A percentile compares a stretch with the other conserved stretches of the same genome.
Evolutionary conservation across 1,140 invertebrate genomes (phyloP).

Genomic region (Calliphora vicina): DNA sequence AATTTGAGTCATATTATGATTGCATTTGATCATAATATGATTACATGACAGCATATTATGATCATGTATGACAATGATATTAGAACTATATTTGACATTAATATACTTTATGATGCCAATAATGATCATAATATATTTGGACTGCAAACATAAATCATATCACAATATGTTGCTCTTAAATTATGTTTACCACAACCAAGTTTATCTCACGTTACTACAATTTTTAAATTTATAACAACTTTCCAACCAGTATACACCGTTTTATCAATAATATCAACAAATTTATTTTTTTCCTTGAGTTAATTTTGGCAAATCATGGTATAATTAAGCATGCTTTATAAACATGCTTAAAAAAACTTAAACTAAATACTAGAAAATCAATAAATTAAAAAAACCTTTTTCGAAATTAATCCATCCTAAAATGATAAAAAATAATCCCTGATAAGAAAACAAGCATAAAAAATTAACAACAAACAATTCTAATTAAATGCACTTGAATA

Average conservation of each 20-base stretch:
- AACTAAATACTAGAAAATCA: background rate
- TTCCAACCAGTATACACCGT: background rate
- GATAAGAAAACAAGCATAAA: background rate
- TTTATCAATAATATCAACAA: background rate
- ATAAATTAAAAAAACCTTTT: background rate
- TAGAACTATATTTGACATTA: too few relatives aligned
- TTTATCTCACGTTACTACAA: too few relatives aligned
- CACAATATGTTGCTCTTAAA: too few relatives aligned
- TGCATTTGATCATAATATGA: too few relatives aligned
- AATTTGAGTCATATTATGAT: too few relatives aligned
- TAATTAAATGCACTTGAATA: background rate
- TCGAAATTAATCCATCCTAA: constrained; percentile 9
- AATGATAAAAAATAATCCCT: background rate
- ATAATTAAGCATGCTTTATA: background rate
- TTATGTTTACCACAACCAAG: too few relatives aligned
- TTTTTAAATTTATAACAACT: too few relatives aligned
- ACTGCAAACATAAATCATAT: too few relatives aligned
- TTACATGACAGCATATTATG: too few relatives aligned
- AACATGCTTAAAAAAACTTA: background rate
- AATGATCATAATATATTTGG: too few relatives aligned
- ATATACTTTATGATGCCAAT: too few relatives aligned
- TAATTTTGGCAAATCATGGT: background rate
- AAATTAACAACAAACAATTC: background rate
- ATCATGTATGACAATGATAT: too few relatives aligned
- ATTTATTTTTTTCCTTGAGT: background rate